Percentiles rank a stretch among this genome's conserved stretches.
These are phyloP conservation scores for Clarias batrachus DNA, from an alignment of 2,113 vertebrate species.

Conservation along the genomic window DNA sequence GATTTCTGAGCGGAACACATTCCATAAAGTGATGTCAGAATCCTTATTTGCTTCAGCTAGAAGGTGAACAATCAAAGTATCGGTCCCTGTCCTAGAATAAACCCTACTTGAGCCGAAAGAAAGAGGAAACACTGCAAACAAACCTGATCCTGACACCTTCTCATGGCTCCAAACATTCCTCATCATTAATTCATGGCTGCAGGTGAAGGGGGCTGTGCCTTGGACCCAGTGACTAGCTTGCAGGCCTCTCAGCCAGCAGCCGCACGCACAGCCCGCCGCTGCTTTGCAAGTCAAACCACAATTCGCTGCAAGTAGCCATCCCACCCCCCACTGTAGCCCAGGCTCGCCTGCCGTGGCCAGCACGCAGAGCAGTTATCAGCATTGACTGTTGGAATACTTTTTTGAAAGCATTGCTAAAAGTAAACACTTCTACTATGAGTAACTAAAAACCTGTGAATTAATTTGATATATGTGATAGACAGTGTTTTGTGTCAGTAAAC, in stretches of 20 bases:
- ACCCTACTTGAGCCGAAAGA: constrained; percentile 56
- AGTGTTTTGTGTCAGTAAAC: neutral
- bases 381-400: constrained; percentile 31
- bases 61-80: constrained; percentile 33
- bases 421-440: neutral
- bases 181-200: constrained; percentile 77
- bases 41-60: neutral
- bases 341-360: constrained; percentile 8
- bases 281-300: constrained; percentile 79
- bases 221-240: constrained; percentile 48
- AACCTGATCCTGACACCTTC: constrained; percentile 78
- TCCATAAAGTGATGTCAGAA: neutral
- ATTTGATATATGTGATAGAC: neutral
- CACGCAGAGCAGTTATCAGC: constrained; percentile 34
- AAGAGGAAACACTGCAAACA: constrained; percentile 68
- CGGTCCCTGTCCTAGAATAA: constrained; percentile 64
- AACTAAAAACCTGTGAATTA: neutral
- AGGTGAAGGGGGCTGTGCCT: constrained; percentile 66
- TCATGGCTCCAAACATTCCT: constrained; percentile 73
- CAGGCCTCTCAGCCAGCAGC: constrained; percentile 48
- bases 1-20: neutral
- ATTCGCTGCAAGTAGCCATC: constrained; percentile 53
- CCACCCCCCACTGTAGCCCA: constrained; percentile 32
- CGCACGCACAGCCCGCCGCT: constrained; percentile 61
- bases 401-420: constrained; percentile 1